Percentiles rank a stretch among this genome's conserved stretches.
Conservation (phyloP, 2,113 vertebrate genomes). For the Lucifuga dentata region DNA sequence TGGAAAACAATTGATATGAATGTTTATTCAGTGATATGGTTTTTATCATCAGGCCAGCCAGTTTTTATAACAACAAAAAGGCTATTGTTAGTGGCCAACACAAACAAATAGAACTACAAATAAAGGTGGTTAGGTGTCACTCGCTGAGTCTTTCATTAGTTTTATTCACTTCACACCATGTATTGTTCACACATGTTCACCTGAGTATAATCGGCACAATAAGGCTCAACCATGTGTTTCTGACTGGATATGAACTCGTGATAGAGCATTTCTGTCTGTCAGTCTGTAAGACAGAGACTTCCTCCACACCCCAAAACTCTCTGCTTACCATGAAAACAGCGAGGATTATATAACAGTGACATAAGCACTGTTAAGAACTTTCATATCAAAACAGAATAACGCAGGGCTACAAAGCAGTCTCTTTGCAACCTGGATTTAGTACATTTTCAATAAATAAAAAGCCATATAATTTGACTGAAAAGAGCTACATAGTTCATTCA, state of each 20-base stretch:
- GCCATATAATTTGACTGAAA: too few relatives aligned
- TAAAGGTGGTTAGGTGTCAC: background rate
- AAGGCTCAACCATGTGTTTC: background rate
- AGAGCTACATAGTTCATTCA: too few relatives aligned
- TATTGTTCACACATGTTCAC: background rate
- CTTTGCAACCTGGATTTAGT: too few relatives aligned
- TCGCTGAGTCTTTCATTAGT: constrained; percentile 4
- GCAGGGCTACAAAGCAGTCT: too few relatives aligned
- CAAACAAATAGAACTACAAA: constrained; percentile 19
- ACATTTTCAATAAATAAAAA: too few relatives aligned
- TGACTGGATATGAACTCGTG: background rate
- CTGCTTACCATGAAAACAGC: constrained; percentile 22
- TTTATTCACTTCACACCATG: background rate
- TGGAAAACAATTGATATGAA: constrained; percentile 38
- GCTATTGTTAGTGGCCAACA: constrained; percentile 11
- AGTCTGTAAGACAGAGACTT: background rate
- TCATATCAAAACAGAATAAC: too few relatives aligned
- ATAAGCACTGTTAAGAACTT: background rate
- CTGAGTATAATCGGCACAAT: background rate
- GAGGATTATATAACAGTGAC: constrained; percentile 27
- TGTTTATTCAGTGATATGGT: constrained; percentile 53
- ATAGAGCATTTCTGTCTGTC: background rate
- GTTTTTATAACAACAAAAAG: constrained; percentile 25
- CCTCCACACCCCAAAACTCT: constrained; percentile 7
- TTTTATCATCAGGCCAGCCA: constrained; percentile 27